Percentiles rank a stretch among this genome's conserved stretches.
Evolutionary conservation across 1,140 invertebrate species (phyloP).

Genomic region (Nephila pilipes): DNA sequence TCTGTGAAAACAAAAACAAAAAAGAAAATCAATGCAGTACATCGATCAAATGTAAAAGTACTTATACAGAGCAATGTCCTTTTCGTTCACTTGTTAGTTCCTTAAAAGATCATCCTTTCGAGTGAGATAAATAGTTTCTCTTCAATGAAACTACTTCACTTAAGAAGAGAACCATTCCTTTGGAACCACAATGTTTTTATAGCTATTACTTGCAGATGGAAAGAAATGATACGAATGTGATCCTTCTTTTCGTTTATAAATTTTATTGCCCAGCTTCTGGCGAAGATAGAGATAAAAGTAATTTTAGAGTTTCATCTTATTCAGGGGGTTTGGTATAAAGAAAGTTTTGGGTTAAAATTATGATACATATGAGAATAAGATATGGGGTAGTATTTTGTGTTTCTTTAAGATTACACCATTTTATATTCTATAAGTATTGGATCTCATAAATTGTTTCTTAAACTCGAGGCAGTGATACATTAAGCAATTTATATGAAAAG

Average conservation of each 20-base stretch:
- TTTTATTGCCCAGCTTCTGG: not conserved
- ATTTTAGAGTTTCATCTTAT: not conserved
- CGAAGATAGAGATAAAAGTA: not conserved
- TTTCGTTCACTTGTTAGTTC: not conserved
- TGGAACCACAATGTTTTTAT: not conserved
- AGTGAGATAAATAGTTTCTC: not conserved
- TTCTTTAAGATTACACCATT: not conserved
- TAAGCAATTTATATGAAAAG: too few species aligned
- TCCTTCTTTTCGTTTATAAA: not conserved
- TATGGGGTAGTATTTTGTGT: not conserved
- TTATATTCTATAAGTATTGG: not conserved
- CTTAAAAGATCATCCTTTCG: not conserved
- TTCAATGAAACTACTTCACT: not conserved
- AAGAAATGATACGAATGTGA: not conserved
- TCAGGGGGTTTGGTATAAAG: not conserved
- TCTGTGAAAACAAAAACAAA: too few species aligned
- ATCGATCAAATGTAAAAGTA: not conserved
- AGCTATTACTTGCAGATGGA: not conserved
- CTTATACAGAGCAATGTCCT: not conserved
- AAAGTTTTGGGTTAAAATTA: not conserved
- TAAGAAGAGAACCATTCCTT: not conserved
- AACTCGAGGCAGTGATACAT: too few species aligned
- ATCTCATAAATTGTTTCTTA: not conserved
- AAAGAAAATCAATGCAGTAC: not conserved
- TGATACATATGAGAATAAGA: not conserved